Percentiles rank a stretch among this genome's conserved stretches.
Evolutionary conservation across 2,797 vertebrate genomes (phyloP).

Genomic region (Oreortyx pictus): DNA sequence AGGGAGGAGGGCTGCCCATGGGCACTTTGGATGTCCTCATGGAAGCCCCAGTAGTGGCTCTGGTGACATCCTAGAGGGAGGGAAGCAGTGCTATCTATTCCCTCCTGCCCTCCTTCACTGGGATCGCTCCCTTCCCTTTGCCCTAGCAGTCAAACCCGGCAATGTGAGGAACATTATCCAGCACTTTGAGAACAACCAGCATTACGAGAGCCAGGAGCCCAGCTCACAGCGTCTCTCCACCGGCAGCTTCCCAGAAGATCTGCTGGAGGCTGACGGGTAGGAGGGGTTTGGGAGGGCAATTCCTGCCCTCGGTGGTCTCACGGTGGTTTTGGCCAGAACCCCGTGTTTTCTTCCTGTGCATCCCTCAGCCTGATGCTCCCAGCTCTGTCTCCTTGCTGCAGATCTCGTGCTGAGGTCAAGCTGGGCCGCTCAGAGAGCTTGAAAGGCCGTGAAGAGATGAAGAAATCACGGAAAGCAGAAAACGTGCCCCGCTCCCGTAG

Average conservation of each 20-base stretch:
- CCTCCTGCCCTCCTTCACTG: not conserved
- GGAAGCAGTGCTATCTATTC: fast-evolving
- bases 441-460: slow-evolving; percentile 92
- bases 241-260: slow-evolving; percentile 90
- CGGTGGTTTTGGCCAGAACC: fast-evolving
- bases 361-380: not conserved
- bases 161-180: too few relatives aligned
- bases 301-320: fast-evolving
- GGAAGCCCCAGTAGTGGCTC: not conserved
- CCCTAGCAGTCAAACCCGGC: not conserved
- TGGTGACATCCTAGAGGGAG: too few relatives aligned
- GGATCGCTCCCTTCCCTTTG: not conserved
- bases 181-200: too few relatives aligned
- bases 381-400: not conserved
- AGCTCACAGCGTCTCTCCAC: slow-evolving; percentile 85
- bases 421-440: slow-evolving; percentile 92
- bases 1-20: not conserved
- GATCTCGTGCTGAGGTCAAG: slow-evolving; percentile 83
- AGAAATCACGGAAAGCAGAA: slow-evolving; percentile 85
- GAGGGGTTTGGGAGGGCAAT: fast-evolving
- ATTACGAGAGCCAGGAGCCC: too few relatives aligned
- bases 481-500: slow-evolving; percentile 92
- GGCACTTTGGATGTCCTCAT: not conserved
- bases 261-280: slow-evolving; percentile 84
- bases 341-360: fast-evolving